These are phyloP conservation scores for Gadus macrocephalus DNA, from an alignment of 2,113 vertebrate species.

Conservation along the genomic window DNA sequence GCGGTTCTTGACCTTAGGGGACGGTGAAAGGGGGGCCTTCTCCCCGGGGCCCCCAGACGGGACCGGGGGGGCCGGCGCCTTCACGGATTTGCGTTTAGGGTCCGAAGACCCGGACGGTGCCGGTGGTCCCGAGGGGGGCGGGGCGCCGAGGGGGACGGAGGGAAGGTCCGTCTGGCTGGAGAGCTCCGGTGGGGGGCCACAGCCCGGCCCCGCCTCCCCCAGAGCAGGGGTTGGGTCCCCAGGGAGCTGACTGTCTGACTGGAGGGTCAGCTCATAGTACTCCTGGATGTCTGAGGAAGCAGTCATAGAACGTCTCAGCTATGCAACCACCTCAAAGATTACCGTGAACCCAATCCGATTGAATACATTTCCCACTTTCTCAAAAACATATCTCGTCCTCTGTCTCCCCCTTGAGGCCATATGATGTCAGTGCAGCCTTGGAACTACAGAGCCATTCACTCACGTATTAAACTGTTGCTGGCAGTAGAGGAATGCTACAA, in stretches of 20 bases:
- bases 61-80: slow-evolving; percentile 43
- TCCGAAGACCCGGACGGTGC: slow-evolving; percentile 15
- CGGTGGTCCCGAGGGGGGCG: slow-evolving; percentile 1
- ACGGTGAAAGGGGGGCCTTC: neutral
- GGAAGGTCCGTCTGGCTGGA: slow-evolving; percentile 4
- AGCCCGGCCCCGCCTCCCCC: neutral
- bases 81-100: slow-evolving; percentile 46
- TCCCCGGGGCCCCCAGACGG: slow-evolving; percentile 17
- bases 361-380: no score
- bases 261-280: slow-evolving; percentile 61
- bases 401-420: no score
- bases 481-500: no score
- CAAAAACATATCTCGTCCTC: no score
- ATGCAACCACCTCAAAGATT: no score
- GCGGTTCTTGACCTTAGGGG: slow-evolving; percentile 46
- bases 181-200: slow-evolving; percentile 8
- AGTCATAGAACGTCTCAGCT: neutral
- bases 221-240: slow-evolving; percentile 2
- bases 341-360: no score
- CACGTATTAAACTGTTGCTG: no score
- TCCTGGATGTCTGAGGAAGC: slow-evolving; percentile 62
- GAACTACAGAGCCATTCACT: no score
- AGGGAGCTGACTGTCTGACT: slow-evolving; percentile 31
- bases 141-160: slow-evolving; percentile 3
- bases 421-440: no score